phyloP scores from a whole-genome alignment of 92 coral and sea anemone genomes.

The Porites divaricata region DNA sequence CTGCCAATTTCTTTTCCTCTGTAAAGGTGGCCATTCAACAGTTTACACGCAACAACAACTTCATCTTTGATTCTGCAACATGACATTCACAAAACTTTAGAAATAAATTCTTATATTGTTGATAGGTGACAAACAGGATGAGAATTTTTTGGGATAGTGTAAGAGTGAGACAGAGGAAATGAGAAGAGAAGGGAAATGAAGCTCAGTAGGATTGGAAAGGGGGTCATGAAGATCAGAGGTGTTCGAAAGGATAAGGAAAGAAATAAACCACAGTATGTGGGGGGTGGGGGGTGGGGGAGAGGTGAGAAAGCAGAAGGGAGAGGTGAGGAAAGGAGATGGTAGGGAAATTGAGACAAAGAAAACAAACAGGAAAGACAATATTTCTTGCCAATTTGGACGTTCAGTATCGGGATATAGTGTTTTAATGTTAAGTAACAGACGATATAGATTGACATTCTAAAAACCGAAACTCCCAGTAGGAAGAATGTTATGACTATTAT shows the following conservation, averaged over 20 bases:
- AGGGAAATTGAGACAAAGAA: neutral
- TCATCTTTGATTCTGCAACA: constrained; percentile 78
- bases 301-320: neutral
- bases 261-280: too few species aligned
- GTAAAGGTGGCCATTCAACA: constrained; percentile 88
- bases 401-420: too few species aligned
- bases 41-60: constrained; percentile 89
- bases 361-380: too few species aligned
- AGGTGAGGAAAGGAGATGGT: neutral
- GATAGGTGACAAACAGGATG: neutral
- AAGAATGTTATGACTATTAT: neutral
- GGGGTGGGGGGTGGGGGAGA: neutral
- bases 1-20: constrained; percentile 89
- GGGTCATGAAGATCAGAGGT: too few species aligned
- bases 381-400: too few species aligned
- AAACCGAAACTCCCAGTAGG: neutral
- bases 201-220: too few species aligned
- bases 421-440: too few species aligned
- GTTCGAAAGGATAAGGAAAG: too few species aligned
- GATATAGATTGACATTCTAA: neutral
- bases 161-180: neutral
- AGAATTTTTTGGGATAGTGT: neutral
- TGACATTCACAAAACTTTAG: neutral
- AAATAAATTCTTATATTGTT: neutral
- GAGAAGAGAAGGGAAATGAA: neutral